phyloP scores from a whole-genome alignment of 2,888 invertebrate genomes.

The Lottia scabra region DNA sequence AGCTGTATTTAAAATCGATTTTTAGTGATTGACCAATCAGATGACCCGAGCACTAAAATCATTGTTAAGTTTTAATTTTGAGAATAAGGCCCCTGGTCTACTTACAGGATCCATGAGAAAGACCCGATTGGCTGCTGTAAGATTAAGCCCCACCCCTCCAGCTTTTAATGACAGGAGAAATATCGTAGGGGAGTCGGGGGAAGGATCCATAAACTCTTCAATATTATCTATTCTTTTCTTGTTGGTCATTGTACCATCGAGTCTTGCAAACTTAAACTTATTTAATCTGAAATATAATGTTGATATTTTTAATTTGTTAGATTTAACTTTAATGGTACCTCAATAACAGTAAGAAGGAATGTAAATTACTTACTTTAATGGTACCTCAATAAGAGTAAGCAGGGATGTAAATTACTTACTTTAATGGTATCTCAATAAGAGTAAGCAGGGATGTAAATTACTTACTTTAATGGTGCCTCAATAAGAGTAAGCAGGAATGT shows the following conservation, averaged over 20 bases:
- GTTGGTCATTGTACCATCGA: constrained; percentile 49
- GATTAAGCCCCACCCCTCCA: constrained; percentile 49
- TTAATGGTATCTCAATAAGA: constrained; percentile 44
- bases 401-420: constrained; percentile 49
- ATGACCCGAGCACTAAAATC: no score
- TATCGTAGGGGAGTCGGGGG: constrained; percentile 41
- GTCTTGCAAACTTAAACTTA: constrained; percentile 42
- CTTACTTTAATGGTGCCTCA: constrained; percentile 42
- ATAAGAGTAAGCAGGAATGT: constrained; percentile 46
- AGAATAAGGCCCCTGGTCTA: no score
- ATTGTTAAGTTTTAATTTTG: no score
- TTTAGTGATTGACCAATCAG: no score
- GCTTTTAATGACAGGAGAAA: constrained; percentile 49
- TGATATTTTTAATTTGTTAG: no score
- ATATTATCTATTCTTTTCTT: constrained; percentile 38
- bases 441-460: constrained; percentile 49
- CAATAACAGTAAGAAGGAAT: constrained; percentile 42
- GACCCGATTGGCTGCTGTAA: constrained; percentile 48
- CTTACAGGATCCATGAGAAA: constrained; percentile 53
- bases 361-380: constrained; percentile 49
- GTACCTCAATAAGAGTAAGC: constrained; percentile 43
- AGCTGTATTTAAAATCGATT: no score
- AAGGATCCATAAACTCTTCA: constrained; percentile 37
- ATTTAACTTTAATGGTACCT: constrained; percentile 40
- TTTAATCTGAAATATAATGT: constrained; percentile 25